Base-by-base conservation (phyloP, 92 coral and sea anemone species). In the Ricordea florida region DNA sequence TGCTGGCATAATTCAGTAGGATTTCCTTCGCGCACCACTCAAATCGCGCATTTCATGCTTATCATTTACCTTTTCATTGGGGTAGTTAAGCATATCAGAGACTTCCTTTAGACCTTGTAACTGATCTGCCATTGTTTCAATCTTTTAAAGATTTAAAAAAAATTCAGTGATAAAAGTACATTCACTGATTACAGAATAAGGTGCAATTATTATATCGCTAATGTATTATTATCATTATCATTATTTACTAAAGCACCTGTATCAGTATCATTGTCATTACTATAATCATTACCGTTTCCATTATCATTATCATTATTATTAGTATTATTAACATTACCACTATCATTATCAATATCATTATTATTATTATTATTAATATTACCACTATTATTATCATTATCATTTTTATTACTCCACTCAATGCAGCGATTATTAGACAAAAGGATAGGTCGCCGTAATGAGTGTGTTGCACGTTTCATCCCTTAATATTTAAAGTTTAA, bases 61-160 rank as follows among this genome's bases (percentile, higher is more conserved):
- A 37, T 21, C 14, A n/a, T 20, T 78, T 87, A 90, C 96, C 96
- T 90, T 90, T 55, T 86, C 81, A 21, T 82, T 90, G 66, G 76
- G 89, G 44, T 77, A 71, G 64, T 65, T 62, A 36, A 90, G 69
- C 58, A 77, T 61, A 38, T 82, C 89, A 46, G 88, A 80, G 5
- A 86, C 72, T 72, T 72, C 74, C 57, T 83, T 61, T 5, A 90
- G 75, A 23, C 89, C 72, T 47, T 78, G 78, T 16, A 90, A 81
- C 49, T 90, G 89, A 2, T 86, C 81, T 52, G 57, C 81, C 64
- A 90, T 55, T 59, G 78, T 49, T 35, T 72, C 80, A 17, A 90
- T 68, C 96, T 90, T 87, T 35, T 64, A 10, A 44, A 60, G 52
- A 24, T 33, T 57, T 40, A n/a, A 40, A 40, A 51, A 13, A n/a